A percentile compares a stretch with the other conserved stretches of the same genome.
Evolutionary conservation across 2,888 invertebrate species (phyloP).

Genomic region (Gastrophysa polygoni): DNA sequence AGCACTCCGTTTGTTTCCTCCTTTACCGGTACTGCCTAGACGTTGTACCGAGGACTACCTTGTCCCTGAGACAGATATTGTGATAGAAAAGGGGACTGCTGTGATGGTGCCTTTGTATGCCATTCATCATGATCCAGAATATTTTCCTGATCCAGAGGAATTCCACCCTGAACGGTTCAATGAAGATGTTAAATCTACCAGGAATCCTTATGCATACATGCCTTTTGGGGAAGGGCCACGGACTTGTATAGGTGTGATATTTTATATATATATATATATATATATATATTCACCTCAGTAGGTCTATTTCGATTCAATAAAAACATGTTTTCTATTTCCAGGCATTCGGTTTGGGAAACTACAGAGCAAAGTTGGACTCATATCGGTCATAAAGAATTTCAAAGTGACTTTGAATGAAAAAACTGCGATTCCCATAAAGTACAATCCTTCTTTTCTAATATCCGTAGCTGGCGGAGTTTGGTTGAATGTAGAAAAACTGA

Average conservation of each 20-base stretch:
- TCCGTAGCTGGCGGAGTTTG: no score
- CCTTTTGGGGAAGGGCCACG: slow-evolving; percentile 34
- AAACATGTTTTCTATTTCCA: neutral
- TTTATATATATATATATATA: no score
- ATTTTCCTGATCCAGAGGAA: slow-evolving; percentile 29
- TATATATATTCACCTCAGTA: no score
- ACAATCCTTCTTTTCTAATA: no score
- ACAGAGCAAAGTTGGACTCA: no score
- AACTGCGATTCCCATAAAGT: no score
- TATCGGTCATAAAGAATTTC: no score
- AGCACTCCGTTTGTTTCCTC: slow-evolving; percentile 40
- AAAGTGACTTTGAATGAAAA: no score
- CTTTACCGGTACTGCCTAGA: slow-evolving; percentile 33
- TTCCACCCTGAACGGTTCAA: slow-evolving; percentile 35
- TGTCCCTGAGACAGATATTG: slow-evolving; percentile 25
- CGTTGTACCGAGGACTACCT: slow-evolving; percentile 27
- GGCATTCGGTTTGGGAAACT: no score
- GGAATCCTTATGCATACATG: slow-evolving; percentile 21
- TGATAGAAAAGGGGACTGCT: slow-evolving; percentile 25
- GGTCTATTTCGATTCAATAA: no score
- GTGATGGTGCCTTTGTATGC: slow-evolving; percentile 23
- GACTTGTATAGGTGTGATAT: slow-evolving; percentile 23
- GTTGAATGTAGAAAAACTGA: no score
- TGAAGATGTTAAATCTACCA: slow-evolving; percentile 22
- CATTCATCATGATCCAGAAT: slow-evolving; percentile 26